Evolutionary conservation across 2,888 invertebrate genomes (phyloP).

Genomic region (Euzophera pinguis): DNA sequence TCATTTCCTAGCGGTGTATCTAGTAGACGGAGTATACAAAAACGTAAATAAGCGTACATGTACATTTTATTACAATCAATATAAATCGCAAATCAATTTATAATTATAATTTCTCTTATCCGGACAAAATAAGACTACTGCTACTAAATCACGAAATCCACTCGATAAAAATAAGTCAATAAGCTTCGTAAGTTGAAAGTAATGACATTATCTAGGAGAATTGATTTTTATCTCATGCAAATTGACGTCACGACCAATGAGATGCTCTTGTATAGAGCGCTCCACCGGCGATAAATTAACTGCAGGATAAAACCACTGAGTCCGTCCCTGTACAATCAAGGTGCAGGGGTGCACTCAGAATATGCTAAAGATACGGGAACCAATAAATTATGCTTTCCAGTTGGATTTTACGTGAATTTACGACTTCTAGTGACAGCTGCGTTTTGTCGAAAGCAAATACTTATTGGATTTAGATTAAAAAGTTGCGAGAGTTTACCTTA

Average conservation of each 20-base stretch:
- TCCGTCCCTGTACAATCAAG: conserved; percentile 51
- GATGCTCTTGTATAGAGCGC: conserved; percentile 52
- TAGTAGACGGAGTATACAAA: no score
- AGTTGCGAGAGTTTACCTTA: not conserved
- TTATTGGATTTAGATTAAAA: conserved; percentile 8
- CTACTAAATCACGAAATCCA: not conserved
- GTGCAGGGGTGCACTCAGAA: conserved; percentile 57
- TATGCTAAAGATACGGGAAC: conserved; percentile 29
- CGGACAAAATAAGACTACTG: no score
- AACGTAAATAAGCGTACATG: no score
- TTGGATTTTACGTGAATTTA: conserved; percentile 11
- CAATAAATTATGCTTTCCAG: conserved; percentile 21
- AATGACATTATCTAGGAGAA: conserved; percentile 9
- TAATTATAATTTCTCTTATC: no score
- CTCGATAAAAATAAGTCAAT: not conserved
- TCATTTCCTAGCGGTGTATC: no score
- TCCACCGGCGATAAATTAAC: conserved; percentile 61
- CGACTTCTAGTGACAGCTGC: conserved; percentile 12
- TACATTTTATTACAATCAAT: no score
- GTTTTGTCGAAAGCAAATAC: conserved; percentile 10
- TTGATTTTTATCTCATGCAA: conserved; percentile 12
- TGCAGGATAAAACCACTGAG: conserved; percentile 61
- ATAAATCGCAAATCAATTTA: no score
- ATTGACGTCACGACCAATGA: conserved; percentile 31
- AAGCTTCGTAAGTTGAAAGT: not conserved